phyloP scores from a whole-genome alignment of 2,888 invertebrate species.

The Dexiosoma caninum region DNA sequence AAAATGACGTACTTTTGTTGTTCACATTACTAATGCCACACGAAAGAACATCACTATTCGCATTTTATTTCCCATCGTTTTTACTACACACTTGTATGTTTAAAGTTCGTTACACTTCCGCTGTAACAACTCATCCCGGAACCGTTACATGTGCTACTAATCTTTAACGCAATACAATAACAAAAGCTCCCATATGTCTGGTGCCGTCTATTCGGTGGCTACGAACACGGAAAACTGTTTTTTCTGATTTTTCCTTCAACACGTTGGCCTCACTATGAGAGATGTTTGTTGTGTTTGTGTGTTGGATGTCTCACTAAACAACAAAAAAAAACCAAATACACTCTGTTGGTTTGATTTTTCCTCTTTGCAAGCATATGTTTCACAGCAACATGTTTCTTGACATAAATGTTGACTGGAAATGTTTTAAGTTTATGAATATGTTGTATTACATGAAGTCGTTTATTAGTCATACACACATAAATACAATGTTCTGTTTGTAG shows the following conservation, averaged over 20 bases:
- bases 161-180: slow-evolving; percentile 50
- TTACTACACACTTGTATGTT: background rate
- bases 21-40: background rate
- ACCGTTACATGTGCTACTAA: slow-evolving; percentile 69
- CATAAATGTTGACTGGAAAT: slow-evolving; percentile 44
- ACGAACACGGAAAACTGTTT: slow-evolving; percentile 26
- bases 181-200: slow-evolving; percentile 47
- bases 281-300: slow-evolving; percentile 10
- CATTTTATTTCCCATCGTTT: background rate
- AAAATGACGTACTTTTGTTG: background rate
- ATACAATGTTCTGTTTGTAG: too few species aligned
- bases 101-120: slow-evolving; percentile 64
- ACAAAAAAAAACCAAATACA: background rate
- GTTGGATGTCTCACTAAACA: slow-evolving; percentile 20
- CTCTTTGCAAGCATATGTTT: background rate
- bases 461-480: too few species aligned
- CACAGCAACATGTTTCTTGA: slow-evolving; percentile 1
- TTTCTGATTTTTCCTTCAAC: slow-evolving; percentile 15
- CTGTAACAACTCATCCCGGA: slow-evolving; percentile 67
- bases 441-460: background rate
- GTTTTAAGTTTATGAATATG: slow-evolving; percentile 4
- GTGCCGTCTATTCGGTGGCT: slow-evolving; percentile 20
- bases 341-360: slow-evolving; percentile 10
- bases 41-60: background rate
- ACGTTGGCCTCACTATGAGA: background rate